A percentile compares a stretch with the other conserved stretches of the same genome.
phyloP scores from a whole-genome alignment of 2,113 vertebrate species.

The Brachypodius melanocephalos region DNA sequence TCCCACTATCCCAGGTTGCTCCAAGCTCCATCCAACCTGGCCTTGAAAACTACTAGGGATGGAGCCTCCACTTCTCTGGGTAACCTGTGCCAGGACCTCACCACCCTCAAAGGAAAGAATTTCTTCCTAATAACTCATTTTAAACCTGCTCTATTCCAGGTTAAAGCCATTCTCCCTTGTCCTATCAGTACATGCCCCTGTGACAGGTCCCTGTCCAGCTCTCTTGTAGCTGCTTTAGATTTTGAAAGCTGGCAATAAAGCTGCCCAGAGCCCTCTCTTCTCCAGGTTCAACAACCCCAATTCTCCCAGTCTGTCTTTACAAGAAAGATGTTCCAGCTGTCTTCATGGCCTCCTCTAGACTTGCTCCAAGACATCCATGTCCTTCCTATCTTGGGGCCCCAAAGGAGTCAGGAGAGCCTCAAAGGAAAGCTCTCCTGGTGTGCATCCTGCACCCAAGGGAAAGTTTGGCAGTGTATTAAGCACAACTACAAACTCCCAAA shows the following conservation, averaged over 20 bases:
- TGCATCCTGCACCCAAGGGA: neutral
- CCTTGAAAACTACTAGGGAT: neutral
- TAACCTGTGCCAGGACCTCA: neutral
- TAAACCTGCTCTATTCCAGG: neutral
- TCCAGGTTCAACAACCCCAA: neutral
- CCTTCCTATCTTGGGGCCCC: neutral
- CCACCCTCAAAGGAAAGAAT: neutral
- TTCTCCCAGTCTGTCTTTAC: neutral
- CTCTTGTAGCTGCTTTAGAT: neutral
- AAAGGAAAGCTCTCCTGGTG: neutral
- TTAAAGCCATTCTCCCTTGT: neutral
- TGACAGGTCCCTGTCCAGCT: neutral
- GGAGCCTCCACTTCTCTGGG: too few species aligned
- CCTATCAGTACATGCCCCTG: too few species aligned
- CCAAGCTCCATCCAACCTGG: neutral
- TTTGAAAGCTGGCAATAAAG: neutral
- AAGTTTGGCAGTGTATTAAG: neutral
- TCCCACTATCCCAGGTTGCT: neutral
- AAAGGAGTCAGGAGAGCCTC: neutral
- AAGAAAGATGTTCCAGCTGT: neutral
- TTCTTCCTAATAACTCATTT: neutral
- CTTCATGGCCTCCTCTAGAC: neutral
- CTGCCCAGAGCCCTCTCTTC: neutral
- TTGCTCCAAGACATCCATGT: neutral
- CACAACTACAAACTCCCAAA: neutral